Base-by-base conservation (phyloP, 2,113 vertebrate species). In the Crotophaga sulcirostris region DNA sequence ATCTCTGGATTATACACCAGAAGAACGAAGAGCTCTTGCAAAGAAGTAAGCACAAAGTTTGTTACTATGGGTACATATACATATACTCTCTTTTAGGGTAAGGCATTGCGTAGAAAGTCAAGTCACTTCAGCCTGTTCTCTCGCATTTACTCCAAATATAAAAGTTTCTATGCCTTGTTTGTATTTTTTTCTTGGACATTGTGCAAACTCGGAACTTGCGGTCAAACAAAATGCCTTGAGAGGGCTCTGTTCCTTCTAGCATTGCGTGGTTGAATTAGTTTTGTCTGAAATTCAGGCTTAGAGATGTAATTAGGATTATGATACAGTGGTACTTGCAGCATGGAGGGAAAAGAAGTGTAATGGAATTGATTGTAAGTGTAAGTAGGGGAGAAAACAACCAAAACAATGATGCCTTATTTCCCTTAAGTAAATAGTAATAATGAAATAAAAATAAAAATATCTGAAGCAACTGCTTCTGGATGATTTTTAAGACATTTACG, bases 1-100 rank as follows among this genome's bases (percentile, higher is more conserved):
- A 97, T 99, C 99, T 96, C 98, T 99, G 14, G 99, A 99, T 98
- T 99, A 99, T 58, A 99, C 99, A 45, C 99, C 99, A 31, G 99
- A 99, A 80, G 99, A 99, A 96, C 98, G 99, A 96, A 98, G 97
- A 98, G 97, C 99, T 25, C 99, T 99, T 63, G 99, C 99, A 95
- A 99, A 99, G 98, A 99, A 99, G 99, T 99, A 99, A 98, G 99
- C 68, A 33, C 21, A 76, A n/a, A 62, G 13, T 93, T 92, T 36
- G 36, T 84, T 95, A 19, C 58, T 70, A 13, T 91, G n/a, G 20
- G 10, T 85, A 55, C 26, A 7, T 52, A 59, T 4, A 13, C 28
- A 15, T 56, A 21, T 42, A 10, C 11, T 94, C 7, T 54, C 31
- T 87, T 75, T 63, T 34, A 75, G 34, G 6, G 13, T 68, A 72